Evolutionary conservation across 2,888 invertebrate genomes (phyloP), one percentile per base, ranked within the genome.

Genomic region (Andrena trimmerana): DNA sequence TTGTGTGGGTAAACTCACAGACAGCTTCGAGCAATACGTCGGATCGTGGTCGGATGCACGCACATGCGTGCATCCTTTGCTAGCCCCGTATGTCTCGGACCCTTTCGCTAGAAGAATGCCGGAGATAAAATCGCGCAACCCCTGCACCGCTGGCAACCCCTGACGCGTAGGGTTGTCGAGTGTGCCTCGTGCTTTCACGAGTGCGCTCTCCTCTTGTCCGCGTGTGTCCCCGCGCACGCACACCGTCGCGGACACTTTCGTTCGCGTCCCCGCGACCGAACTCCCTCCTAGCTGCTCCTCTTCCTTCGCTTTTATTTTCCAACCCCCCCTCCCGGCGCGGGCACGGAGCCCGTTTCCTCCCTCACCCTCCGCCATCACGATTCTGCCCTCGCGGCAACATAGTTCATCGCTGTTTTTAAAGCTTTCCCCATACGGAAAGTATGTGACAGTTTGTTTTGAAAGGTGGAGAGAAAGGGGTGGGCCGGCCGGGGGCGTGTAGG

Each of bases 71-170:
- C 50, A 36, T 16, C 20, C 71, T 67, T 27, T 24, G 72, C 29
- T 60, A 75, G 63, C 50, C 67, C 76, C 72, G 60, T 60, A 70
- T 75, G 78, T 76, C 81, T 73, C 27, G 74, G 84, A 83, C 86
- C 80, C 86, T 87, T 87, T 89, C 86, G 82, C 74, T 84, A 75
- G 81, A 89, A 90, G 90, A 90, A 90, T 90, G 87, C 88, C 76
- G 68, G 75, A 90, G 90, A 90, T 90, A 91, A 91, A 90, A 91
- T 90, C 88, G 88, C 78, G 88, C 88, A 88, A 88, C 86, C 88
- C 87, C 86, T 87, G 88, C 88, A 69, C 65, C 31, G 74, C 52
- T 52, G 52, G 67, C 75, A 62, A 76, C 72, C 82, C 69, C 65
- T 31, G 48, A 70, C 63, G 31, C 74, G 57, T 60, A 81, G 83